Evolutionary conservation across 2,888 invertebrate genomes (phyloP).

Genomic region (Syritta pipiens): DNA sequence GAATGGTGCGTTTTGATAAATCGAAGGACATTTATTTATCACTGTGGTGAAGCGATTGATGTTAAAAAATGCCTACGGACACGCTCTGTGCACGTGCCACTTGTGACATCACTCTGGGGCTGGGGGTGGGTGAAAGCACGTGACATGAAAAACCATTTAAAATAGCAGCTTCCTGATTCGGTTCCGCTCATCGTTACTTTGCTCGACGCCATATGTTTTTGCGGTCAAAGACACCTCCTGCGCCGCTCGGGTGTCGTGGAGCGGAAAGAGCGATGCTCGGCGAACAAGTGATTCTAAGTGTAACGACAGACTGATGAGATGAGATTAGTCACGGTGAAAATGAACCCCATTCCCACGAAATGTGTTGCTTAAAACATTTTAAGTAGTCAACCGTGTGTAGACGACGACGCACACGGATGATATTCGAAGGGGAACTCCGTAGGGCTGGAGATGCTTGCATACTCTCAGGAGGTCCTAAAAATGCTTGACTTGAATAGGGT

Average conservation of each 20-base stretch:
- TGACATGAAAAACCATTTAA: constrained; percentile 64
- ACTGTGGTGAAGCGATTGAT: constrained; percentile 42
- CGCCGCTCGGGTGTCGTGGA: constrained; percentile 31
- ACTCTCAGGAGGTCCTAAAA: constrained; percentile 34
- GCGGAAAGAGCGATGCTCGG: constrained; percentile 38
- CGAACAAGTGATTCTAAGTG: constrained; percentile 45
- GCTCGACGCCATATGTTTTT: constrained; percentile 42
- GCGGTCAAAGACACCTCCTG: constrained; percentile 45
- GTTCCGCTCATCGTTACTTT: constrained; percentile 55
- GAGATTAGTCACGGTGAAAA: constrained; percentile 40
- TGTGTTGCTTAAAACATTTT: background rate
- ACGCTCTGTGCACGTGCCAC: constrained; percentile 58
- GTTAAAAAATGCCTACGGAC: constrained; percentile 35
- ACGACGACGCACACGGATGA: background rate
- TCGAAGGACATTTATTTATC: constrained; percentile 50
- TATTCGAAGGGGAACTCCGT: background rate
- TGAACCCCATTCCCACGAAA: background rate
- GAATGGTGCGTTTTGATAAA: constrained; percentile 50
- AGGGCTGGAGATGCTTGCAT: constrained; percentile 18
- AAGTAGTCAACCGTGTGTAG: background rate
- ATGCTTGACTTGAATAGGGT: constrained; percentile 15
- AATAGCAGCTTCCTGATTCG: constrained; percentile 47
- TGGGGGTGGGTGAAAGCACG: constrained; percentile 22
- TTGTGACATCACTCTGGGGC: constrained; percentile 27
- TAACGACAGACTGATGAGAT: constrained; percentile 44